Evolutionary conservation across 2,797 vertebrate species (phyloP), one percentile per base, ranked within the genome.

Genomic region (Chloroceryle amazona): DNA sequence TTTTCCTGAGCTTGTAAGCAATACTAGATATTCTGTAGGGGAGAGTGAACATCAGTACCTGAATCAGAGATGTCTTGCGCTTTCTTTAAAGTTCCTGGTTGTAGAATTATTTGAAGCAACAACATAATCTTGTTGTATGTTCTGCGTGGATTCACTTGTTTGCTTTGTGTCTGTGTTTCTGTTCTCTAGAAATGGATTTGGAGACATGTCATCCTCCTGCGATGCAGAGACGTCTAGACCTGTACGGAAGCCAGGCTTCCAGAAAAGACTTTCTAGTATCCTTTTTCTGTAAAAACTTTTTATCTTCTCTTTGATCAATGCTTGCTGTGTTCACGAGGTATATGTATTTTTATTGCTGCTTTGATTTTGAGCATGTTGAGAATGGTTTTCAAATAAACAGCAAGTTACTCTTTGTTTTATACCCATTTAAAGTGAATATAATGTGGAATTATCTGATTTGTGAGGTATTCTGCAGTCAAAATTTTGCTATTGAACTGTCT

Each of bases 201-300:
- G 87, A 90, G 98, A 99, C 35, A 35, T 98, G 55, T 78, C 81
- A 17, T 99, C 98, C 39, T 98, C 98, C 12, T 98, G 98, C 39
- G 99, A 99, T 6, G 81, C 98, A 2, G 98, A 99, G 55, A 94
- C 99, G 86, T 98, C 98, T 2, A 96, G 98, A 54, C 98, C 99
- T 16, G 99, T 98, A 18, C 97, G 98, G 57, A 98, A 99, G 66
- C 99, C 98, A 88, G 99, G 98, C 88, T 97, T 98, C 61, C 98
- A 98, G 81, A 99, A 98, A 95, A 99, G 98, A 96, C 98, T 98
- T 92, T 98, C 98, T 49, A 98, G 99, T 99, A 99, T 99, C 99
- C 99, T 99, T 97, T 97, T 74, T 28, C 23, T 84, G 54, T 88
- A 71, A 81, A 91, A 13, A 18, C 14, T 86, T 55, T 51, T 70